A percentile compares a stretch with the other conserved stretches of the same genome.
Conservation (phyloP, 2,113 vertebrate genomes). For the Podarcis cretensis region DNA sequence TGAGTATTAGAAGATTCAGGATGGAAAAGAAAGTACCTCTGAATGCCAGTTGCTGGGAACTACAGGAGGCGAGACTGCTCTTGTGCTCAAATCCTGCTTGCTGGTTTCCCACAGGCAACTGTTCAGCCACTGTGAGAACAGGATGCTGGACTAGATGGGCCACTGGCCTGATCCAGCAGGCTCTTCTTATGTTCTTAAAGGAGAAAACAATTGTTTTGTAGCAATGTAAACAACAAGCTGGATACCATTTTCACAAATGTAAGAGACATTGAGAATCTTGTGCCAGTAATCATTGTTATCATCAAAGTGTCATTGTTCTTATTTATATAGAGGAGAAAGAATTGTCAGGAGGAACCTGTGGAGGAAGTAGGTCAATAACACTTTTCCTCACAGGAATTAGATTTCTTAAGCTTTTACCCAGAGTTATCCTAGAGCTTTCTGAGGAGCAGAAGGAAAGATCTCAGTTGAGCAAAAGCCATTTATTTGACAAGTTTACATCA, state of each 20-base stretch:
- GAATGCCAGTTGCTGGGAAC: too few relatives aligned
- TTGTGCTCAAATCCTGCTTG: too few relatives aligned
- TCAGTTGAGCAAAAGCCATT: neutral
- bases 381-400: neutral
- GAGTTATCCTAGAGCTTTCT: neutral
- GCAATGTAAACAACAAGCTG: conserved; percentile 5
- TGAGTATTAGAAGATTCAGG: too few relatives aligned
- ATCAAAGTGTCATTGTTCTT: neutral
- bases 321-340: neutral
- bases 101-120: too few relatives aligned
- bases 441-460: neutral
- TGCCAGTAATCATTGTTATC: neutral
- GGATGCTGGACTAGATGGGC: too few relatives aligned
- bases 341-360: neutral
- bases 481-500: neutral
- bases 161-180: too few relatives aligned
- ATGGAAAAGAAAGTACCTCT: too few relatives aligned
- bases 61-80: too few relatives aligned
- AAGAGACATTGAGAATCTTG: neutral
- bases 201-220: conserved; percentile 6
- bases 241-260: neutral
- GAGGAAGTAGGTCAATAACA: neutral
- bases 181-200: neutral
- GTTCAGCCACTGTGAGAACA: too few relatives aligned
- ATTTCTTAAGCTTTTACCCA: neutral